Base-by-base conservation (phyloP, 2,888 invertebrate genomes). In the Aporophyla lueneburgensis region DNA sequence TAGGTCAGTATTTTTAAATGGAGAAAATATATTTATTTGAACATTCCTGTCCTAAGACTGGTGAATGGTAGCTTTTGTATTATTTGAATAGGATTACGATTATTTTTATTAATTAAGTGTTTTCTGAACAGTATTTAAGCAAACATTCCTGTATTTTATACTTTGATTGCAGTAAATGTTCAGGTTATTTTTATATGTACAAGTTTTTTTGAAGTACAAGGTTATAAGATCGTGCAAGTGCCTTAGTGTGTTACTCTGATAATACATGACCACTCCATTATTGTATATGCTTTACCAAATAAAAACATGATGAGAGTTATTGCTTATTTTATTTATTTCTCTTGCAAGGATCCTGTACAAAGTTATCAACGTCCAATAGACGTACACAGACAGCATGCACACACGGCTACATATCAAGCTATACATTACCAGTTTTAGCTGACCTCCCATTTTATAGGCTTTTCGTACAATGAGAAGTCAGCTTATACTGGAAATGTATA, bases 201-300 rank as follows among this genome's bases (percentile, higher is more conserved):
- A 89, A 88, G 81, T 88, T 87, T 81, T 81, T 87, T 80, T 81
- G 76, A 89, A 93, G 92, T 93, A 93, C 92, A 93, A 92, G 87
- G 86, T 85, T 80, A 78, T 88, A 68, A 76, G 62, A 85, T 75
- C 78, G 86, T 87, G 84, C 86, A 92, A 92, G 94, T 95, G 94
- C 94, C 94, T 94, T 94, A 90, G 33, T 86, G 87, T 86, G 87
- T 87, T 86, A 84, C 74, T 83, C 86, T 84, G 86, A 86, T 86
- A 85, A 84, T 81, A 87, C 81, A 88, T 87, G 88, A 89, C 78
- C 88, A 87, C 86, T 89, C 84, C 88, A 88, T 90, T 88, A 89
- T 86, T 90, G 86, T 91, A 84, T 88, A 88, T 90, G 92, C 92
- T 92, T 92, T 91, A 93, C 92, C 93, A 92, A 93, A 92, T 92